Base-by-base conservation (phyloP, 2,113 vertebrate genomes). In the Variabilichromis moorii region DNA sequence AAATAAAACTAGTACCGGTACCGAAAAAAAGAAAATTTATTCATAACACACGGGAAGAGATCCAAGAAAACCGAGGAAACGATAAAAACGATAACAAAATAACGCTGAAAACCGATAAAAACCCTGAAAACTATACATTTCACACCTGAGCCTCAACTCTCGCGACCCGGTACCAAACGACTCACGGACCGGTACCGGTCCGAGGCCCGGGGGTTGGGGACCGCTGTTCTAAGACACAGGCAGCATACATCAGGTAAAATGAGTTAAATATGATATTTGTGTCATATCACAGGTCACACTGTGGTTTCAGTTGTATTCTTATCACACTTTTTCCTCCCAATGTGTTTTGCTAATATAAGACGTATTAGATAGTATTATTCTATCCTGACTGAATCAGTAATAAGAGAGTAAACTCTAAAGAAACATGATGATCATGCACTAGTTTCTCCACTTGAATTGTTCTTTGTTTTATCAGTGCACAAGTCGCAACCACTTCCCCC, bases 41-140 rank as follows among this genome's bases (percentile, higher is more conserved):
- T 45, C 42, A 45, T 45, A 45, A 45, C 42, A 45, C 42, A 45
- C 3, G 2, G 1, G 42, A 45, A 45, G 0, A 45, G 42, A 45
- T 13, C 3, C 0, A 45, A 13, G 42, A 45, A 45, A 45, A 45
- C 42, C 1, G 42, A 45, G 42, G 0, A 16, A 45, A 45, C 6
- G 0, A 45, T 45, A 45, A 45, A 45, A 45, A 45, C 3, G 4
- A 16, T 45, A 45, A 45, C 42, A 45, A 45, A 45, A 45, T 45
- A 47, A 47, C 0, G 42, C 42, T 45, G 42, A 45, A 45, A 45
- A 45, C 42, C 2, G 33, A 35, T 35, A 35, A 35, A 35, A 35
- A 9, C 33, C 33, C 8, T 35, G 33, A 35, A 35, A 35, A 35
- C 35, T 9, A 35, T 35, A 35, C 35, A 35, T 35, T 35, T 35